Evolutionary conservation across 2,797 vertebrate genomes (phyloP), one percentile per base, ranked within the genome.

Genomic region (Gymnoscopelus microlampas): DNA sequence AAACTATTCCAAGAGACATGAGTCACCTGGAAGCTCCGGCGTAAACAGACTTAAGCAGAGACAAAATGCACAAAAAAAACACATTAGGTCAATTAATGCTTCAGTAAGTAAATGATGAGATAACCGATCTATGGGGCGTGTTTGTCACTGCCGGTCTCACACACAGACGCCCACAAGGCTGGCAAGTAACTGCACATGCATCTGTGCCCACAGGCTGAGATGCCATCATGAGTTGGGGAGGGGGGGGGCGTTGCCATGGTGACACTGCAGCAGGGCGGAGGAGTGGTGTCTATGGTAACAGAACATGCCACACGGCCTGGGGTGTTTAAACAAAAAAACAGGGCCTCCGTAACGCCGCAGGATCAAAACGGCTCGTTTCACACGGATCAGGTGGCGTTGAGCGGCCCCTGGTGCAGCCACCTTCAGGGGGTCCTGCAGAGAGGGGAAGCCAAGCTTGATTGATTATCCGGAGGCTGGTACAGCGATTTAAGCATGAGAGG

Each of bases 1-100:
- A 92, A 90, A 87, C 62, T 58, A 80, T 88, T 92, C 88, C 90
- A 93, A 88, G 87, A 91, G 86, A 88, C 84, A 55, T 88, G 87
- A 92, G 91, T 93, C 90, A 93, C 86, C 86, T 88, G 82, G 75
- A 87, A 70, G 71, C 77, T 53, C 70, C 71, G 35, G 60, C 74
- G 77, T 69, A 89, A 87, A 87, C 82, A 87, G 49, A 76, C 39
- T 44, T 35, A 56, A 3, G 35, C 11, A 39, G 63, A 79, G 68
- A 77, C 68, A 26, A 84, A 70, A 61, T 24, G 78, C 79, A 76
- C 70, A 81, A 82, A 82, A 53, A 12, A 60, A 51, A 5, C 13
- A 51, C 61, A 12, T 76, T 59, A 70, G 67, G 65, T 60, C 44
- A 19, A 32, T 35, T n/a, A 12, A 58, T 44, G 7, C 3, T 63